Conservation (phyloP, 2,113 vertebrate genomes). For the Pomatorhinus ruficollis region DNA sequence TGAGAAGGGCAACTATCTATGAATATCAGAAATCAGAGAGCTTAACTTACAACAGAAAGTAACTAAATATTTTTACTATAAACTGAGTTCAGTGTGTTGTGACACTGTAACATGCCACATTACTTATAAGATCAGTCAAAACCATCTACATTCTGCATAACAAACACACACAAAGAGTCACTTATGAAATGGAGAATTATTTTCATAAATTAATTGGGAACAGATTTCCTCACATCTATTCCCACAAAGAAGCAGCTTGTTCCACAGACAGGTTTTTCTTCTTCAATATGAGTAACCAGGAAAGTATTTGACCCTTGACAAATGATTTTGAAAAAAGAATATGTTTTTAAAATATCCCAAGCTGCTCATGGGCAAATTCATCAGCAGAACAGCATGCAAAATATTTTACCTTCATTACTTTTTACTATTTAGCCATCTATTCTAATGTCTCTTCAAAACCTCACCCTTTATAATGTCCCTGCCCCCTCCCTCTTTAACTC, state of each 20-base stretch:
- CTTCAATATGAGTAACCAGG: conserved; percentile 19
- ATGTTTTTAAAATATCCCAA: conserved; percentile 47
- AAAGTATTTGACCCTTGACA: conserved; percentile 53
- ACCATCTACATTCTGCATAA: conserved; percentile 21
- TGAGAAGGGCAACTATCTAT: background rate
- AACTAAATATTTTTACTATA: background rate
- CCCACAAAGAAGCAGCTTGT: conserved; percentile 40
- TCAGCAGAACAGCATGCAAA: conserved; percentile 49
- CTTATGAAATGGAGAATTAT: conserved; percentile 41
- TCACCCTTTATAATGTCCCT: background rate
- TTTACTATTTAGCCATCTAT: conserved; percentile 28
- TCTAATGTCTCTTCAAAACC: background rate
- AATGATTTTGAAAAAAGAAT: conserved; percentile 36
- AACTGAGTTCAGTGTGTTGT: background rate
- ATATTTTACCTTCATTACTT: conserved; percentile 20
- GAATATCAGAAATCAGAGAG: background rate
- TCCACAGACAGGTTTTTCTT: conserved; percentile 13
- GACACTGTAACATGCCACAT: background rate
- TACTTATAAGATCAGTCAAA: conserved; percentile 33
- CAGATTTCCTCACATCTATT: conserved; percentile 4
- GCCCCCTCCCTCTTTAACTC: background rate
- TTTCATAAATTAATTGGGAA: conserved; percentile 59
- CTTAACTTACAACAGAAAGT: background rate
- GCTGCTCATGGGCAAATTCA: conserved; percentile 41
- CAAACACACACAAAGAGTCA: conserved; percentile 10